phyloP scores from a whole-genome alignment of 2,888 invertebrate species.

The Acanthosepion esculentum region DNA sequence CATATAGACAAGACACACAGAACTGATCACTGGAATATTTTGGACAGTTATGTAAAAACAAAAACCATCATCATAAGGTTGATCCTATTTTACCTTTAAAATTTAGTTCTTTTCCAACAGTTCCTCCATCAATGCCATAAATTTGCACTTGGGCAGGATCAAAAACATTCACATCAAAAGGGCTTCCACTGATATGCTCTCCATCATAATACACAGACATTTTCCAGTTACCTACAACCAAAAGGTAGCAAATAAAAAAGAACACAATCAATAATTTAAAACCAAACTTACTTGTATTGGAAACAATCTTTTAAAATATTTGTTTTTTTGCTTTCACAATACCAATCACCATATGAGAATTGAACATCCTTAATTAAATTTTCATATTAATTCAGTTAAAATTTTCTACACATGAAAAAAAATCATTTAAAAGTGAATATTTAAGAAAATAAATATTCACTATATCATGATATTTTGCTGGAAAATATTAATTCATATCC shows the following conservation, averaged over 20 bases:
- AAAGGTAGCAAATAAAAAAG: neutral
- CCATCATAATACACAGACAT: slow-evolving; percentile 97
- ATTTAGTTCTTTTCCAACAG: slow-evolving; percentile 77
- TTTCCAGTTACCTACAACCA: slow-evolving; percentile 85
- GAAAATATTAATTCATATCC: no score
- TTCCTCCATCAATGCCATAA: slow-evolving; percentile 77
- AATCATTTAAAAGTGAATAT: no score
- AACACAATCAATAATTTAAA: no score
- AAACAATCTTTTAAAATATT: no score
- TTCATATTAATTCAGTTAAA: no score
- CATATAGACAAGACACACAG: neutral
- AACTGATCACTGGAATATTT: neutral
- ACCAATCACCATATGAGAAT: no score
- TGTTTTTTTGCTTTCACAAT: no score
- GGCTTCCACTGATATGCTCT: slow-evolving; percentile 95
- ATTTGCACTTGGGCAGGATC: slow-evolving; percentile 91
- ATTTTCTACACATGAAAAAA: no score
- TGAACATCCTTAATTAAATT: no score
- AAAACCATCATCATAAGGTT: neutral
- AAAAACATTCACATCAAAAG: slow-evolving; percentile 95
- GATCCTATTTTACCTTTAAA: slow-evolving; percentile 74
- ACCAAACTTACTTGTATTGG: no score
- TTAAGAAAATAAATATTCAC: no score
- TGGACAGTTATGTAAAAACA: neutral
- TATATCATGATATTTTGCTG: no score